Percentiles rank a stretch among this genome's conserved stretches.
These are phyloP conservation scores for Chinchilla lanigera DNA, from an alignment of 2,113 vertebrate species.

Conservation along the genomic window DNA sequence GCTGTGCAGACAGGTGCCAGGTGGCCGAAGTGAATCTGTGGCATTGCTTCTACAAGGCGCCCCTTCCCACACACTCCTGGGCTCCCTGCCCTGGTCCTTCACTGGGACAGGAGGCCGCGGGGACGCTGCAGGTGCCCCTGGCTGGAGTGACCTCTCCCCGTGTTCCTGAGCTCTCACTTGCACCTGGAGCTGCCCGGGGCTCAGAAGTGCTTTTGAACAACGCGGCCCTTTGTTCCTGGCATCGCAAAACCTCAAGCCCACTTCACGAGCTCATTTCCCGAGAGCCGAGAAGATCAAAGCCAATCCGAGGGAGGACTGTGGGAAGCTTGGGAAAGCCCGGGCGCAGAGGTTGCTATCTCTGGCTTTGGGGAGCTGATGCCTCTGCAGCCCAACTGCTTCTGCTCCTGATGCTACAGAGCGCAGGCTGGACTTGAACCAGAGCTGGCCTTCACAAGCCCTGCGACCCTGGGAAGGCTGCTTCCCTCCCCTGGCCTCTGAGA, in stretches of 20 bases:
- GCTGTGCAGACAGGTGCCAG: rapidly evolving
- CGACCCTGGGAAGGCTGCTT: rapidly evolving
- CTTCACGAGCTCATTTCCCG: conserved; percentile 1
- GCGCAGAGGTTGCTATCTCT: background rate
- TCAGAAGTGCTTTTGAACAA: background rate
- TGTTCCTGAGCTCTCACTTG: background rate
- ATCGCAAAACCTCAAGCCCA: background rate
- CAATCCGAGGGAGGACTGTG: background rate
- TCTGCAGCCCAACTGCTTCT: rapidly evolving
- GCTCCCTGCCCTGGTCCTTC: background rate
- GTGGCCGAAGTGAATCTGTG: background rate
- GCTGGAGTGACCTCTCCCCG: background rate
- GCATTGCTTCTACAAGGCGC: background rate
- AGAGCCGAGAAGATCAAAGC: conserved; percentile 49
- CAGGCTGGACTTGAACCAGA: background rate
- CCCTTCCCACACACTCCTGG: background rate
- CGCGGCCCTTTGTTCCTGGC: background rate
- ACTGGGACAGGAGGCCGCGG: background rate
- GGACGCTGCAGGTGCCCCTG: background rate
- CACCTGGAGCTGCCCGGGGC: background rate
- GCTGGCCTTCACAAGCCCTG: background rate
- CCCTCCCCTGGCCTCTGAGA: rapidly evolving
- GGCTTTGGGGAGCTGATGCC: background rate
- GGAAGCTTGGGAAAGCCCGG: background rate
- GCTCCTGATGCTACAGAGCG: rapidly evolving